A percentile compares a stretch with the other conserved stretches of the same genome.
Conservation (phyloP, 2,113 vertebrate genomes). For the Eonycteris spelaea region DNA sequence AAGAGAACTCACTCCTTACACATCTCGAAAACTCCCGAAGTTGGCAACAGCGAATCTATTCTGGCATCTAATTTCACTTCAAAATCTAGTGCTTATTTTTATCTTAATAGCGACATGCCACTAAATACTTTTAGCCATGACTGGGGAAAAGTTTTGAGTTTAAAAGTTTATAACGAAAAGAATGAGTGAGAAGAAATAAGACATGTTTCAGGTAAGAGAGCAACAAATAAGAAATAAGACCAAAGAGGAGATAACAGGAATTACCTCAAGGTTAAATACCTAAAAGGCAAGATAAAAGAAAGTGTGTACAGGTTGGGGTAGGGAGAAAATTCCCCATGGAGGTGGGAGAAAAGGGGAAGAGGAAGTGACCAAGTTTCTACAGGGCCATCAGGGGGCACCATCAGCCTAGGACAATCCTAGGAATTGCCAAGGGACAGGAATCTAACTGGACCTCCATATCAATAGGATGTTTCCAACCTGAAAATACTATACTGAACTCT, state of each 20-base stretch:
- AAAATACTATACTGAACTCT: not conserved
- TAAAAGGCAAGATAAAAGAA: not conserved
- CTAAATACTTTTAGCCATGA: not conserved
- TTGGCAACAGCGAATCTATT: not conserved
- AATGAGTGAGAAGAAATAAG: not conserved
- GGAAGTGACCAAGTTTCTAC: not conserved
- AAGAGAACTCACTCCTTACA: not conserved
- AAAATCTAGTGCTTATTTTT: not conserved
- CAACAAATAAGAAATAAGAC: not conserved
- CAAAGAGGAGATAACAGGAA: not conserved
- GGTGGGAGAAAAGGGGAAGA: not conserved
- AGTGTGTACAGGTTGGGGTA: not conserved
- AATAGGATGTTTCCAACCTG: not conserved
- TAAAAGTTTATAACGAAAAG: not conserved
- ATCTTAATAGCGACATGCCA: not conserved
- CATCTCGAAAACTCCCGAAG: not conserved
- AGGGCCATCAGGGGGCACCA: conserved; percentile 18
- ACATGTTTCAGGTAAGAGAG: not conserved
- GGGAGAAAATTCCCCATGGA: not conserved
- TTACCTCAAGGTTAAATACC: not conserved
- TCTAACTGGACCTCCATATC: not conserved
- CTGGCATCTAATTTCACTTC: not conserved
- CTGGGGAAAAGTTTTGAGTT: not conserved
- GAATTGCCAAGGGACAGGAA: not conserved
- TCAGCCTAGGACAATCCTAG: not conserved